These are phyloP conservation scores for Melanerpes formicivorus DNA, from an alignment of 2,113 vertebrate genomes.

Conservation along the genomic window DNA sequence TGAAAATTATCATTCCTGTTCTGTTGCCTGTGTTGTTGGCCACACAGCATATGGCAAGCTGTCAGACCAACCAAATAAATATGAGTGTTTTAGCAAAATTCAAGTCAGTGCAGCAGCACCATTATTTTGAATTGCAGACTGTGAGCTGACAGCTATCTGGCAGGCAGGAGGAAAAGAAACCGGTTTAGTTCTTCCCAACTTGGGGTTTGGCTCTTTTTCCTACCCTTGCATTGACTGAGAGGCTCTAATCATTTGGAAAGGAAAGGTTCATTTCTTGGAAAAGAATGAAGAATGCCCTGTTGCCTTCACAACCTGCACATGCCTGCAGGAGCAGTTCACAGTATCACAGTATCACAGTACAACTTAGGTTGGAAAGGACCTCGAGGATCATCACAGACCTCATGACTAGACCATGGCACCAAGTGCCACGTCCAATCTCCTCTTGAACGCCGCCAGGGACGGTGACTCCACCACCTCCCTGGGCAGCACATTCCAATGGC, in stretches of 20 bases:
- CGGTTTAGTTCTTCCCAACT: background rate
- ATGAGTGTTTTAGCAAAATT: constrained; percentile 2
- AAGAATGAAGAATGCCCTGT: too few species aligned
- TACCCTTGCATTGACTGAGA: background rate
- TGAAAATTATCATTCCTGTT: background rate
- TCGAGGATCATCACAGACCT: too few species aligned
- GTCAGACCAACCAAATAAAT: background rate
- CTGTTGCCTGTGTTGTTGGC: background rate
- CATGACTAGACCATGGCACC: too few species aligned
- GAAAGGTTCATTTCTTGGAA: too few species aligned
- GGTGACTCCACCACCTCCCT: too few species aligned
- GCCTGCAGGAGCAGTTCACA: too few species aligned
- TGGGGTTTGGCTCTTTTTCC: constrained; percentile 18
- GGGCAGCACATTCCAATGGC: too few species aligned
- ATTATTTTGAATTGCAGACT: background rate
- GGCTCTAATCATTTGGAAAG: background rate
- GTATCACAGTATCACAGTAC: too few species aligned
- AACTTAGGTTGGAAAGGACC: too few species aligned
- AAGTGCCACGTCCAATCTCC: too few species aligned
- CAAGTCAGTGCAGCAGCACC: constrained; percentile 1
- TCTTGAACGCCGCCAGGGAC: too few species aligned
- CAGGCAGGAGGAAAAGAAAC: background rate
- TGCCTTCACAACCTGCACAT: too few species aligned
- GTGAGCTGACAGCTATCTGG: constrained; percentile 17
- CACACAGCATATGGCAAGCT: background rate